Conservation (phyloP, 2,797 vertebrate species). For the Urophycis tenuis region DNA sequence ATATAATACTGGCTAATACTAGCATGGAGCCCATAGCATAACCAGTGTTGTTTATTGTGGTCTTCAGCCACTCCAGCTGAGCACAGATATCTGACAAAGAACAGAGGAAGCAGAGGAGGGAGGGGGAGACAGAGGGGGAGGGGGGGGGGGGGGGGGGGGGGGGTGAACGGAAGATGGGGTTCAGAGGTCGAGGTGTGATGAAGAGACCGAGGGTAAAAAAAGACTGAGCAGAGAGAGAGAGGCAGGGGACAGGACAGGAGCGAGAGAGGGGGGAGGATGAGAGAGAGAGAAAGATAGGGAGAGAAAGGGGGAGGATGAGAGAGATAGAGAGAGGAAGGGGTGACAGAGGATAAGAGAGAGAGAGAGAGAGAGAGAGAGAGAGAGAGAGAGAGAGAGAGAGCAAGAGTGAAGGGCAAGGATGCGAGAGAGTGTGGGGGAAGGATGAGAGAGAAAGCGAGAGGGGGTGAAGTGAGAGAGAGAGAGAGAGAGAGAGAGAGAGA, state of each 20-base stretch:
- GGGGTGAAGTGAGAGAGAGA: neutral
- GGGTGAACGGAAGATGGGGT: neutral
- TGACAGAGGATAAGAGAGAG: neutral
- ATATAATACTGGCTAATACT: no score
- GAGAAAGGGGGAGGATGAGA: neutral
- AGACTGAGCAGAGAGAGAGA: neutral
- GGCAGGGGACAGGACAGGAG: conserved; percentile 4
- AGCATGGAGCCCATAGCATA: neutral
- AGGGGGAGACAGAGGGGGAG: neutral
- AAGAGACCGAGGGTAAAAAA: conserved; percentile 5
- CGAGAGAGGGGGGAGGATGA: no score
- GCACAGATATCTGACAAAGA: neutral
- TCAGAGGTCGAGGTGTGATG: neutral
- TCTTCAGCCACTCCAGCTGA: neutral
- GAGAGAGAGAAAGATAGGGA: neutral
- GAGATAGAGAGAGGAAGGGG: neutral
- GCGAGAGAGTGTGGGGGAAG: conserved; percentile 9
- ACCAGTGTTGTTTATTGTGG: neutral
- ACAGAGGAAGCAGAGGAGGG: neutral
- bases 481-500: neutral
- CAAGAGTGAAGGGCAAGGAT: neutral
- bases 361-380: conserved; percentile 40
- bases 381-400: conserved; percentile 26
- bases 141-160: neutral
- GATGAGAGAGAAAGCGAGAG: neutral